Percentiles rank a stretch among this genome's conserved stretches.
Conservation (phyloP, 1,140 invertebrate genomes). For the Aethina tumida region DNA sequence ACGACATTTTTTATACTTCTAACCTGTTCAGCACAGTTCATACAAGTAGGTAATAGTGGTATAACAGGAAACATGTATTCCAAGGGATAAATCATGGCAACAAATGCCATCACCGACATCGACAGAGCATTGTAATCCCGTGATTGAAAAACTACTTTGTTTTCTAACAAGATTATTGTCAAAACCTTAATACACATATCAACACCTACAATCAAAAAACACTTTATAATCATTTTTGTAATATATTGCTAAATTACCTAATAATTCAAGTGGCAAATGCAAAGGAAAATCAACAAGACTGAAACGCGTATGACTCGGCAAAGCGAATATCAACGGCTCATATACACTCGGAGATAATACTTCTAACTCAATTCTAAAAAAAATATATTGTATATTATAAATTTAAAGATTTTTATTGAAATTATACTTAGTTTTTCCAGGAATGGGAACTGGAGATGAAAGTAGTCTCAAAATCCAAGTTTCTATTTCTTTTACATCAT, state of each 20-base stretch:
- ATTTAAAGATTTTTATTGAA: neutral
- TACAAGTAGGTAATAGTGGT: constrained; percentile 92
- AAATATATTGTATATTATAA: constrained; percentile 9
- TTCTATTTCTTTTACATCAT: constrained; percentile 96
- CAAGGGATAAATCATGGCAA: constrained; percentile 96
- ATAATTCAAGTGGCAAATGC: constrained; percentile 91
- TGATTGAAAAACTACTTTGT: constrained; percentile 96
- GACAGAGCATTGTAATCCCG: constrained; percentile 97
- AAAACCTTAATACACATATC: constrained; percentile 95
- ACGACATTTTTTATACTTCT: no score
- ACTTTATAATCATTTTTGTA: neutral
- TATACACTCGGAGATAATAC: constrained; percentile 82
- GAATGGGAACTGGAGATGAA: constrained; percentile 94
- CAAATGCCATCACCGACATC: constrained; percentile 99
- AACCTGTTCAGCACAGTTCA: constrained; percentile 95
- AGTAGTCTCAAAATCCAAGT: constrained; percentile 95
- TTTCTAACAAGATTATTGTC: constrained; percentile 91
- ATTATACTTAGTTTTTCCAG: constrained; percentile 82
- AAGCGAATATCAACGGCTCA: constrained; percentile 81
- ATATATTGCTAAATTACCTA: constrained; percentile 45
- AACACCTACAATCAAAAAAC: constrained; percentile 55
- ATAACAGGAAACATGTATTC: constrained; percentile 99
- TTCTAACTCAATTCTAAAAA: constrained; percentile 54
- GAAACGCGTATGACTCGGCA: constrained; percentile 95
- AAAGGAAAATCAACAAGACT: constrained; percentile 95